Percentiles rank a stretch among this genome's conserved stretches.
Evolutionary conservation across 2,888 invertebrate species (phyloP).

Genomic region (Crossocerus cetratus): DNA sequence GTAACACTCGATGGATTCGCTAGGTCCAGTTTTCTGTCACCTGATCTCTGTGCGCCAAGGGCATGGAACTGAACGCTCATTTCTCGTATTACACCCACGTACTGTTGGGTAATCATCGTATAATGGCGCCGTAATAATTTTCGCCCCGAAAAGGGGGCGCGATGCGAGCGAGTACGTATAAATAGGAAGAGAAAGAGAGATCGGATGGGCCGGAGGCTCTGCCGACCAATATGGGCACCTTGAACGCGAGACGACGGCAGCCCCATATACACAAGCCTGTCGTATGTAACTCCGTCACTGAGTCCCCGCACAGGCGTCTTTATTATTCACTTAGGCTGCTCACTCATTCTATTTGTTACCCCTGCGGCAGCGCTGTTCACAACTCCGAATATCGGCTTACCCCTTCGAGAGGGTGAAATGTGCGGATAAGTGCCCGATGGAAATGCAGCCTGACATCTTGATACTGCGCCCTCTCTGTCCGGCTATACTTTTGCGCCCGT

Average conservation of each 20-base stretch:
- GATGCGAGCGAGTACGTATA: constrained; percentile 22
- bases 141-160: constrained; percentile 19
- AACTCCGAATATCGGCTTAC: constrained; percentile 43
- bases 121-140: constrained; percentile 74
- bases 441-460: constrained; percentile 14
- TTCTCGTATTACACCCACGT: constrained; percentile 74
- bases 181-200: constrained; percentile 51
- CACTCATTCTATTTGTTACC: constrained; percentile 60
- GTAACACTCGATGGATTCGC: constrained; percentile 64
- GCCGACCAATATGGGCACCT: constrained; percentile 71
- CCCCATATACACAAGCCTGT: constrained; percentile 34
- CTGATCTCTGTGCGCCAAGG: constrained; percentile 54
- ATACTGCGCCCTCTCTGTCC: background rate
- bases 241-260: constrained; percentile 49
- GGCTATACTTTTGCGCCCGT: background rate
- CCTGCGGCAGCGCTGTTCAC: constrained; percentile 35
- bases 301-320: constrained; percentile 64
- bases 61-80: constrained; percentile 68
- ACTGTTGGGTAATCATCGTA: constrained; percentile 74
- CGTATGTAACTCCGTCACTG: constrained; percentile 15
- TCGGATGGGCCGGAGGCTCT: constrained; percentile 64
- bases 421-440: constrained; percentile 20
- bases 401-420: constrained; percentile 27
- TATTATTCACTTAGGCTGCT: constrained; percentile 71
- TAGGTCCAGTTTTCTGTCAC: constrained; percentile 62